A percentile compares a stretch with the other conserved stretches of the same genome.
phyloP scores from a whole-genome alignment of 2,888 invertebrate species.

The Diadromus collaris region DNA sequence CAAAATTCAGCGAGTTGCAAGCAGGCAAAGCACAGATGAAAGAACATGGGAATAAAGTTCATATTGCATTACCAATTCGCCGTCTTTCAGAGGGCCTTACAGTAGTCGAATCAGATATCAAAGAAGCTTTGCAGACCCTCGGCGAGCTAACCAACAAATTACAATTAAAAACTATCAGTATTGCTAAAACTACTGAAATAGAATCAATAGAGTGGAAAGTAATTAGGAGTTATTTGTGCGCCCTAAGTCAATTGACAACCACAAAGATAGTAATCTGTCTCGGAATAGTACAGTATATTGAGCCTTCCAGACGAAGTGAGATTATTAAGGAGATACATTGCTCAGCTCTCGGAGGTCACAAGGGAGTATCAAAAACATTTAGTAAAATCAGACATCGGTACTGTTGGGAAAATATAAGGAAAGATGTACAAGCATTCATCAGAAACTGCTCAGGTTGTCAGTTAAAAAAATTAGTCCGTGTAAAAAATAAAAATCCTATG shows the following conservation, averaged over 20 bases:
- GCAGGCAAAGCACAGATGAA: background rate
- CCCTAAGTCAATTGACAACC: background rate
- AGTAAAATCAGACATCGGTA: conserved; percentile 40
- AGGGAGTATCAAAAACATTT: conserved; percentile 48
- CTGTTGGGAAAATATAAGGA: conserved; percentile 44
- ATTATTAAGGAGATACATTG: conserved; percentile 27
- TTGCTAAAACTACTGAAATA: too few species aligned
- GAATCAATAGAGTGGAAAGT: too few species aligned
- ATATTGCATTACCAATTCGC: conserved; percentile 29
- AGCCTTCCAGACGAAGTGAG: background rate
- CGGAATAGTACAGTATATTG: conserved; percentile 10
- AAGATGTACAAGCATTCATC: conserved; percentile 29
- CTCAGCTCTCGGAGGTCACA: conserved; percentile 29
- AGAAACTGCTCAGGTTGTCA: conserved; percentile 60
- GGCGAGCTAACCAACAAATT: too few species aligned
- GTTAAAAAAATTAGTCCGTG: conserved; percentile 58
- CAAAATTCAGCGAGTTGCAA: conserved; percentile 11
- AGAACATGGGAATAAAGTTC: conserved; percentile 19
- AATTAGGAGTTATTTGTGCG: background rate
- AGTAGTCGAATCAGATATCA: background rate
- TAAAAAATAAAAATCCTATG: conserved; percentile 37
- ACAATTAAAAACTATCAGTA: too few species aligned
- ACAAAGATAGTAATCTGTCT: conserved; percentile 30
- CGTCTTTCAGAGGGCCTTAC: background rate
- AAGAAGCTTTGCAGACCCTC: conserved; percentile 2